phyloP scores from a whole-genome alignment of 2,113 vertebrate genomes.

The Salvelinus fontinalis region DNA sequence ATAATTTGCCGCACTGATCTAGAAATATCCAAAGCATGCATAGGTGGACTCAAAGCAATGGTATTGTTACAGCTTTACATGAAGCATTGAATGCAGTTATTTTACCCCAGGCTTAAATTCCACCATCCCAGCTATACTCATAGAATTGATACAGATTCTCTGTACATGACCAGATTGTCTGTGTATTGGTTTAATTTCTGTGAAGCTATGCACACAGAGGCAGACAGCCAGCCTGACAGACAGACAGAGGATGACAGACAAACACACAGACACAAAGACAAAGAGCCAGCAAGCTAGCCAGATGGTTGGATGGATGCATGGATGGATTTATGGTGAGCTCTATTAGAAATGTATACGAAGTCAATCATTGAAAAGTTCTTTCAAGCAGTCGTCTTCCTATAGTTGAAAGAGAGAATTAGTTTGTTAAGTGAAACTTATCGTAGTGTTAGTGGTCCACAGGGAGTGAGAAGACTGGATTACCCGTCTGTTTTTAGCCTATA shows the following conservation, averaged over 20 bases:
- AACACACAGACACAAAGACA: not conserved
- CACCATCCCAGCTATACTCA: not conserved
- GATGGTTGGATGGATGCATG: not conserved
- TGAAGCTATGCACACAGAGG: not conserved
- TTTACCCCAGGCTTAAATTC: slow-evolving; percentile 1
- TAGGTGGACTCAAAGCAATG: slow-evolving; percentile 30
- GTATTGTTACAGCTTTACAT: slow-evolving; percentile 16
- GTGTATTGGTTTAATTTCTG: slow-evolving; percentile 2
- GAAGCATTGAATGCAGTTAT: slow-evolving; percentile 6
- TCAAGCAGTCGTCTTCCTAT: not conserved
- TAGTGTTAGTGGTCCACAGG: slow-evolving; percentile 5
- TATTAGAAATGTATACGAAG: not conserved
- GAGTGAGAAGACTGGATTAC: slow-evolving; percentile 12
- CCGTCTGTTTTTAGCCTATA: slow-evolving; percentile 24
- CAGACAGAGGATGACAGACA: not conserved
- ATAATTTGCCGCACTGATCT: slow-evolving; percentile 30
- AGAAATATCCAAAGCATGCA: slow-evolving; percentile 23
- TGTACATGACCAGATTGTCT: not conserved
- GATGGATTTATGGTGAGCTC: not conserved
- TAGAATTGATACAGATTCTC: not conserved
- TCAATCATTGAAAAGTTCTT: not conserved
- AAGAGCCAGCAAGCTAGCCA: not conserved
- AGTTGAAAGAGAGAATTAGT: slow-evolving; percentile 7
- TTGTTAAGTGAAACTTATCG: slow-evolving; percentile 7
- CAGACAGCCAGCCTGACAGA: not conserved